Percentiles rank a stretch among this genome's conserved stretches.
Evolutionary conservation across 2,888 invertebrate genomes (phyloP).

Genomic region (Torymus texanus): DNA sequence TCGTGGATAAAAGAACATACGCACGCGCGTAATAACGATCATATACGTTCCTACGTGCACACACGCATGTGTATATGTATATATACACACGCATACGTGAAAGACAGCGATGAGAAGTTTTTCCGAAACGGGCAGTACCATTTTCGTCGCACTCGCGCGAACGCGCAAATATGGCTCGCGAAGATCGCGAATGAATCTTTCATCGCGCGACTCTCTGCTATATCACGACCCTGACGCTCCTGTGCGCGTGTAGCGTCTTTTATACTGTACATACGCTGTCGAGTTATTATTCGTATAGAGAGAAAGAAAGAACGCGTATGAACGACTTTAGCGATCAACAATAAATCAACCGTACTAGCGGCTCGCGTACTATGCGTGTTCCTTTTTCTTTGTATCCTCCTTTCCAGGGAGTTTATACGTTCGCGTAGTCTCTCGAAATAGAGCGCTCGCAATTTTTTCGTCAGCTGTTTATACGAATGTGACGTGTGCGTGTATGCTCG

Average conservation of each 20-base stretch:
- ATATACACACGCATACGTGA: no score
- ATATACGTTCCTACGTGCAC: neutral
- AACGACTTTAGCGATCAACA: slow-evolving; percentile 24
- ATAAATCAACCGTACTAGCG: slow-evolving; percentile 36
- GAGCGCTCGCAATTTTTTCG: neutral
- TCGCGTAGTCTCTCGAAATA: no score
- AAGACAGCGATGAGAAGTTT: slow-evolving; percentile 56
- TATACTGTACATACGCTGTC: no score
- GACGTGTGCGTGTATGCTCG: neutral
- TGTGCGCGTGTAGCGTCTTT: neutral
- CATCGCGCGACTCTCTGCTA: slow-evolving; percentile 55
- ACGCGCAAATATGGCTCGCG: slow-evolving; percentile 55
- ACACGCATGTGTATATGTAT: neutral
- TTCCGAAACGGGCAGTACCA: slow-evolving; percentile 62
- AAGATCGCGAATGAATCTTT: slow-evolving; percentile 62
- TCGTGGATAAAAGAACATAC: neutral
- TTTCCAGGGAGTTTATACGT: neutral
- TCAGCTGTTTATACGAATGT: no score
- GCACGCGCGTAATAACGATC: slow-evolving; percentile 1
- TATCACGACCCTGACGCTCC: slow-evolving; percentile 41
- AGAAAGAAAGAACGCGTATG: no score
- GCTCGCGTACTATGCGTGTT: slow-evolving; percentile 10
- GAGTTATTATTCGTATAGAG: no score
- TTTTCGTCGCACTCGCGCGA: slow-evolving; percentile 59
- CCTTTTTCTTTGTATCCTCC: neutral